Base-by-base conservation (phyloP, 2,797 vertebrate genomes). In the Poecilia velifera region DNA sequence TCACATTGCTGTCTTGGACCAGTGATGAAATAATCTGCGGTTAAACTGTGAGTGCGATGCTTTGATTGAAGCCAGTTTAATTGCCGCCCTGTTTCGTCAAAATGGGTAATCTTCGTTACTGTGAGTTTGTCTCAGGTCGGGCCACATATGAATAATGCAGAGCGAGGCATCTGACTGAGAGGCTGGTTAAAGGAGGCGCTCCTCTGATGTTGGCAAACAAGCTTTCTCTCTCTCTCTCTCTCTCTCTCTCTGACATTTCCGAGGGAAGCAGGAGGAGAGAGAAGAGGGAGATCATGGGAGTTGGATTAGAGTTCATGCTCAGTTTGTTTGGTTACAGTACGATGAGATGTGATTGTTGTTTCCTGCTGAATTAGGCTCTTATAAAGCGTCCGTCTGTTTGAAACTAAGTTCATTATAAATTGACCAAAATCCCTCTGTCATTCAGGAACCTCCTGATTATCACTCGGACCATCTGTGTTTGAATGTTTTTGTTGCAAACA, bases 91-190 rank as follows among this genome's bases (percentile, higher is more conserved):
- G 86, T 76, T 81, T 88, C 84, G 80, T 41, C 39, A 41, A 41
- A 41, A 78, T 89, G 79, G 77, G 79, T 90, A 83, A 89, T 89
- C 87, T 88, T 82, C 82, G 83, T 59, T 46, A 31, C 62, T 76
- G 85, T 66, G 81, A 87, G 89, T 92, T 89, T 93, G 88, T 92
- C 88, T 85, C 78, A 75, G 89, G 85, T 91, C 88, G 77, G 85
- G 83, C 91, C 84, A 87, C 74, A 84, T 79, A 94, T 95, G 87
- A 95, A 96, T 96, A 94, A 94, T 95, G 89, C 88, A 95, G 90
- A 31, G 53, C 46, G 55, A 89, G 86, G 77, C 89, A 87, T 91
- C 82, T 92, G 90, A 95, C 91, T 93, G 90, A 86, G 91, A 91
- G 80, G 90, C 82, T 90, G 91, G 88, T 85, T 90, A 89, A 93